phyloP scores from a whole-genome alignment of 2,113 vertebrate species.

The Puntigrus tetrazona region DNA sequence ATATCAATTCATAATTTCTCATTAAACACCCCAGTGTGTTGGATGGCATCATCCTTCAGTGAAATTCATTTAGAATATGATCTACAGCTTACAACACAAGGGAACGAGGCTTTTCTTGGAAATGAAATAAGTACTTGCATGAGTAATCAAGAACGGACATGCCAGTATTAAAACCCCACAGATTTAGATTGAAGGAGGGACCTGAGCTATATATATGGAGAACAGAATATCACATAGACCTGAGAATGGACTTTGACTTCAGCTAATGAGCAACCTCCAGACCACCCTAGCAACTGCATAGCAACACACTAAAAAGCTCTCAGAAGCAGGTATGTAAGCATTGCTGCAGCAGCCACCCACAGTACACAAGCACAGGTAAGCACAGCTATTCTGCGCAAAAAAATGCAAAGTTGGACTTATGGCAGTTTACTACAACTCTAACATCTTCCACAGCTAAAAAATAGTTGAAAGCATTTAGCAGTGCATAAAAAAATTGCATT shows the following conservation, averaged over 20 bases:
- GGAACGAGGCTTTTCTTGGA: not conserved
- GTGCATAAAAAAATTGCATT: not conserved
- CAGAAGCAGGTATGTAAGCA: not conserved
- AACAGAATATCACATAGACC: not conserved
- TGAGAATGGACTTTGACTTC: not conserved
- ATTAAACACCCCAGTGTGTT: slow-evolving; percentile 16
- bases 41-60: slow-evolving; percentile 13
- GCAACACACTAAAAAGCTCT: not conserved
- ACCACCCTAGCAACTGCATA: not conserved
- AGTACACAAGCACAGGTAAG: not conserved
- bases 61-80: not conserved
- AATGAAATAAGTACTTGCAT: not conserved
- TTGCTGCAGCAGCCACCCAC: not conserved
- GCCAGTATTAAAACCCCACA: not conserved
- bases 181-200: not conserved
- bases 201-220: not conserved
- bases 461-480: not conserved
- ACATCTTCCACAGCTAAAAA: not conserved
- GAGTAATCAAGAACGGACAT: not conserved
- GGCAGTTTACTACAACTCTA: not conserved
- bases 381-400: slow-evolving; percentile 9
- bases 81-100: slow-evolving; percentile 11
- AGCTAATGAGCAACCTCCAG: not conserved
- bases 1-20: not conserved
- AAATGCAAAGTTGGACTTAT: not conserved